Base-by-base conservation (phyloP, 2,888 invertebrate genomes). In the Axea sp. region DNA sequence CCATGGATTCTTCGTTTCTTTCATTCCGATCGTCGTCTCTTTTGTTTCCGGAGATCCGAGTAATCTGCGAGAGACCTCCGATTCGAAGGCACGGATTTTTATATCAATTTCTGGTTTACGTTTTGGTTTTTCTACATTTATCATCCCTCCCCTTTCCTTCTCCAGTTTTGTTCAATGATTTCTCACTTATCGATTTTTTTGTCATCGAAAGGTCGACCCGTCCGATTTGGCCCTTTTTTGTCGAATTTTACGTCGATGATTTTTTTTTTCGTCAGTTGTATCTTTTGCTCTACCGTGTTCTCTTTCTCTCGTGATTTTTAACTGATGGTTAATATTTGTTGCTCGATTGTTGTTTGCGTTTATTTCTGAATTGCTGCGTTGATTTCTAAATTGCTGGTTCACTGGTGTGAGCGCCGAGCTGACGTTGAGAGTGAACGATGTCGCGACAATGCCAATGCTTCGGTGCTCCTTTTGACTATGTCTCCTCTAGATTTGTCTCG, bases 61-160 rank as follows among this genome's bases (percentile, higher is more conserved):
- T 49, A 57, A 74, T 74, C 68, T 71, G 72, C 72, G 49, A 45
- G 72, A 76, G 72, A 76, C 76, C 73, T 76, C 62, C 72, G 68
- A 65, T 74, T 72, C 74, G 72, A 76, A 76, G 76, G 76, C 76
- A 76, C 76, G 68, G 74, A 60, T 68, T 62, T 73, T 62, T 65
- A 64, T 60, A 65, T 74, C 60, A 62, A 72, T 73, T 71, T 76
- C 69, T 72, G 65, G 39, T 64, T 64, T 47, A n/a, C 22, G 11
- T 60, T 17, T 60, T 15, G 19, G 2, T 9, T 47, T 75, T 67
- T 60, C 62, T 75, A 41, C 73, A 51, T 65, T 33, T 24, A 19
- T 19, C 2, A 3, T 19, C 4, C 19, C 8, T 45, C 43, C 28
- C 14, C 31, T 14, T 22, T 19, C 12, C 7, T 45, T 12, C 2